Conservation (phyloP, 2,888 invertebrate species). For the Mimachlamys varia region DNA sequence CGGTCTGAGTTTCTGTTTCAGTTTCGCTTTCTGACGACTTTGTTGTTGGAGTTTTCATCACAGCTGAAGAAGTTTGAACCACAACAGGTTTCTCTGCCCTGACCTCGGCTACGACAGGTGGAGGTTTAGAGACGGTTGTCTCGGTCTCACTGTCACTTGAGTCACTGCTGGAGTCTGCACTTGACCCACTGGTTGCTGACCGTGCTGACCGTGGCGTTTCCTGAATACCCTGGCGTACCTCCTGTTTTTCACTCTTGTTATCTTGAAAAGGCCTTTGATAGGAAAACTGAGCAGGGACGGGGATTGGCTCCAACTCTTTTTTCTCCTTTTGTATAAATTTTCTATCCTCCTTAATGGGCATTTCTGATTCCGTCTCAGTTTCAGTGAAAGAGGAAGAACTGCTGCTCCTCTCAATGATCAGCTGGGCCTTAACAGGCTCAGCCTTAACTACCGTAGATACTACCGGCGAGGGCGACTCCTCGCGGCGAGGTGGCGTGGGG, state of each 20-base stretch:
- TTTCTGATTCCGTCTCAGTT: slow-evolving; percentile 39
- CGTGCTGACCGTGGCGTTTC: slow-evolving; percentile 2
- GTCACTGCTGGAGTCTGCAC: slow-evolving; percentile 31
- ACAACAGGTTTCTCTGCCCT: background rate
- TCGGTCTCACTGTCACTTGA: background rate
- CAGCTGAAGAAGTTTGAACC: background rate
- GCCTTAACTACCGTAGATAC: background rate
- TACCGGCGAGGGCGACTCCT: slow-evolving; percentile 41
- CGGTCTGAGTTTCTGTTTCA: slow-evolving; percentile 45
- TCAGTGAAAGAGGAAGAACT: slow-evolving; percentile 39
- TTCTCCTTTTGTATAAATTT: background rate
- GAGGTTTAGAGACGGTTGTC: background rate
- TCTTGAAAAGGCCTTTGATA: background rate
- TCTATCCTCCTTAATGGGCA: background rate
- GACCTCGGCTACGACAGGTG: background rate
- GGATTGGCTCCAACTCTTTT: background rate
- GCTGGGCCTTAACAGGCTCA: background rate
- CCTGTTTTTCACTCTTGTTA: background rate
- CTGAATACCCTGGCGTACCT: background rate
- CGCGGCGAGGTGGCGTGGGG: background rate
- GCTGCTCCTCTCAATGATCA: background rate
- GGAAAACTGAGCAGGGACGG: background rate
- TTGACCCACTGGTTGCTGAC: slow-evolving; percentile 2
- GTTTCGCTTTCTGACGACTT: slow-evolving; percentile 40
- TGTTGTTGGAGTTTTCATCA: background rate